Evolutionary conservation across 2,888 invertebrate genomes (phyloP).

Genomic region (Tribolium freemani): DNA sequence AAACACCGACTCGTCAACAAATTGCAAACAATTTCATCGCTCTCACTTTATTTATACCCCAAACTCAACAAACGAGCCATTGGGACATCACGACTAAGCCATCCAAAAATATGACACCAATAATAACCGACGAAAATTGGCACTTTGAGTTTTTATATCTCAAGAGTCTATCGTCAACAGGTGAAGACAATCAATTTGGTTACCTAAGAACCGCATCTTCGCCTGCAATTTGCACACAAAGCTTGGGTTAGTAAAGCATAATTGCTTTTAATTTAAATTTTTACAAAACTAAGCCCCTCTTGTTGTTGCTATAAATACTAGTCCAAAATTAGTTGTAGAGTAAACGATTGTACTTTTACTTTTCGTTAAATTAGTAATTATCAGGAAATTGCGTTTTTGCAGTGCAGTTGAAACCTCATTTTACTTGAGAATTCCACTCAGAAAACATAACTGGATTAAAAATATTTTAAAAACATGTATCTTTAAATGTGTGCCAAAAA

Average conservation of each 20-base stretch:
- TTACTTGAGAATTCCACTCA: neutral
- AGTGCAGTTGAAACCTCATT: neutral
- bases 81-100: neutral
- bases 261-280: neutral
- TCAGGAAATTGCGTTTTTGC: neutral
- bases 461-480: neutral
- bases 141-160: slow-evolving; percentile 34
- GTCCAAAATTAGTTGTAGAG: neutral
- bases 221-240: neutral
- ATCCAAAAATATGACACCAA: slow-evolving; percentile 29
- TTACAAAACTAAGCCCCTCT: neutral
- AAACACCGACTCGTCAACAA: neutral
- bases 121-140: slow-evolving; percentile 29
- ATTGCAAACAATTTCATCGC: neutral
- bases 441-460: neutral
- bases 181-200: slow-evolving; percentile 33
- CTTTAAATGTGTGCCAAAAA: neutral
- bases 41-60: slow-evolving; percentile 1
- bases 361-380: neutral
- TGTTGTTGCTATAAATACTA: neutral
- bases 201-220: slow-evolving; percentile 21
- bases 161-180: slow-evolving; percentile 26
- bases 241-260: neutral
- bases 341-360: neutral
- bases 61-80: neutral